A percentile compares a stretch with the other conserved stretches of the same genome.
Evolutionary conservation across 2,797 vertebrate genomes (phyloP).

Genomic region (Paramormyrops hopkinsi): DNA sequence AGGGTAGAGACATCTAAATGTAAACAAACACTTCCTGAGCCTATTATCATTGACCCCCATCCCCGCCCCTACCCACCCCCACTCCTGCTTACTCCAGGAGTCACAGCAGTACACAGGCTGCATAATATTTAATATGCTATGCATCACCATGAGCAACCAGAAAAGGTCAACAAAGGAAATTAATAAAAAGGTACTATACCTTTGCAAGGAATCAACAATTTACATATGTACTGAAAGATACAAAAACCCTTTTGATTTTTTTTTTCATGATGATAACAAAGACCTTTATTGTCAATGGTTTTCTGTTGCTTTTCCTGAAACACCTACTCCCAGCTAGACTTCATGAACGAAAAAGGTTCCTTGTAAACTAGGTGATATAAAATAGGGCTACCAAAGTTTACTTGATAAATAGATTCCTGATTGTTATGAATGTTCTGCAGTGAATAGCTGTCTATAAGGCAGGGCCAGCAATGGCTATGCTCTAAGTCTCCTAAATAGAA

Average conservation of each 20-base stretch:
- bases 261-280: not conserved
- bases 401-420: not conserved
- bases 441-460: not conserved
- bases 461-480: not conserved
- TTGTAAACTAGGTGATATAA: not conserved
- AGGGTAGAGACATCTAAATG: slow-evolving; percentile 16
- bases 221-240: not conserved
- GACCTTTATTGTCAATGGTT: not conserved
- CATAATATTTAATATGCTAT: not conserved
- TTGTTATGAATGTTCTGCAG: not conserved
- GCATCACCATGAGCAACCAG: not conserved
- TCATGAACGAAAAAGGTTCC: not conserved
- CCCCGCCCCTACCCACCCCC: not conserved
- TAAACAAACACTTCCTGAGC: slow-evolving; percentile 18
- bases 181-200: not conserved
- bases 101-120: not conserved
- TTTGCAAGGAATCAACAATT: not conserved
- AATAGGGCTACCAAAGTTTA: not conserved
- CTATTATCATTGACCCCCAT: not conserved
- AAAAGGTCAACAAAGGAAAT: not conserved
- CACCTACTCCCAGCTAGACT: not conserved
- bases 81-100: not conserved
- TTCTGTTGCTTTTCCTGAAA: not conserved
- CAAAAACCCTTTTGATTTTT: not conserved
- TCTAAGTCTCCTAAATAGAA: not conserved